phyloP scores from a whole-genome alignment of 2,113 vertebrate species.

The Oreochromis spilurus region DNA sequence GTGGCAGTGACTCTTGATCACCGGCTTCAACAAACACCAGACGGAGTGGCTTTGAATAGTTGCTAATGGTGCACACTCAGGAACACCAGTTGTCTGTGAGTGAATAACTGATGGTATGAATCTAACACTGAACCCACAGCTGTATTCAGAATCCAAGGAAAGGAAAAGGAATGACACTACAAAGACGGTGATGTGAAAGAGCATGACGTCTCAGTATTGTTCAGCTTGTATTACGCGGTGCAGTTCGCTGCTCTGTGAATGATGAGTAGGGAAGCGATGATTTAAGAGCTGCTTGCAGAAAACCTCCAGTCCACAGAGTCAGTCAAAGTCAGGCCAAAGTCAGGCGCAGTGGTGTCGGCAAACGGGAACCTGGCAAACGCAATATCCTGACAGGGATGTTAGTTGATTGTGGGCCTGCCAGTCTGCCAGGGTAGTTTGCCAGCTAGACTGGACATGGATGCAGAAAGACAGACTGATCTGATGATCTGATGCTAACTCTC shows the following conservation, averaged over 20 bases:
- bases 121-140: neutral
- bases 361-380: conserved; percentile 8
- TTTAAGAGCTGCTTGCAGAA: neutral
- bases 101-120: neutral
- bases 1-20: neutral
- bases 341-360: conserved; percentile 13
- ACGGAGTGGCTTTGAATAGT: neutral
- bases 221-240: neutral
- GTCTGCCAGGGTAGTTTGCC: neutral
- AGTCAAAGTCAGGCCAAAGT: conserved; percentile 59
- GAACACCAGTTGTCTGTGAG: neutral
- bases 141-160: neutral
- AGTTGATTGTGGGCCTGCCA: neutral
- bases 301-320: conserved; percentile 11
- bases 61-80: neutral
- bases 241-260: neutral
- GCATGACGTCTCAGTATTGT: neutral
- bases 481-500: conserved; percentile 10
- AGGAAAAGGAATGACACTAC: neutral
- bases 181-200: neutral
- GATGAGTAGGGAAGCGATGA: neutral
- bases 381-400: conserved; percentile 7
- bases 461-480: conserved; percentile 21
- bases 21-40: neutral
- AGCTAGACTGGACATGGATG: neutral